Conservation (phyloP, 2,113 vertebrate species). For the Hippopotamus amphibius region DNA sequence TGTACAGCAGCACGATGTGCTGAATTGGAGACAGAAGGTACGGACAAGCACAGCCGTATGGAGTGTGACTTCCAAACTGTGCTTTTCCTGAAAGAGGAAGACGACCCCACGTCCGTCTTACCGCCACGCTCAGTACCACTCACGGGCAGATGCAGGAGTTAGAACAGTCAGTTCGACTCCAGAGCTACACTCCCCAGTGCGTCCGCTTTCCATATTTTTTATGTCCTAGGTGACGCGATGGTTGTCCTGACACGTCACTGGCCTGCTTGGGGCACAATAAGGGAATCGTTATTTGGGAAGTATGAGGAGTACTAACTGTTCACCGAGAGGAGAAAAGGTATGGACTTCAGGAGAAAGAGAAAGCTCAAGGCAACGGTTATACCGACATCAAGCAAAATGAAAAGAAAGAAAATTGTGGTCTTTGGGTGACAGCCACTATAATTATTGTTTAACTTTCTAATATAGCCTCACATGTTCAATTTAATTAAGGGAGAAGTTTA, state of each 20-base stretch:
- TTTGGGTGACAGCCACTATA: not conserved
- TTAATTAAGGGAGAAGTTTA: not conserved
- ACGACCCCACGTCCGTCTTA: conserved; percentile 7
- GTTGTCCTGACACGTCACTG: not conserved
- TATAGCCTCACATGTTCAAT: not conserved
- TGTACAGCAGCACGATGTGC: not conserved
- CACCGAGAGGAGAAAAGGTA: not conserved
- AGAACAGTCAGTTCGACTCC: not conserved
- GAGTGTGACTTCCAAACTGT: conserved; percentile 10
- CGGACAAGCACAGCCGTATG: not conserved
- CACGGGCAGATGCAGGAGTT: fast-evolving
- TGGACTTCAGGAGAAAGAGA: not conserved
- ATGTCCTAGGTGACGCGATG: not conserved
- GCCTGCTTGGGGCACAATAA: not conserved
- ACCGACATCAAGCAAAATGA: not conserved
- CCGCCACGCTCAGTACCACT: fast-evolving
- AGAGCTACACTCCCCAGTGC: not conserved
- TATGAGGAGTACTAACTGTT: not conserved
- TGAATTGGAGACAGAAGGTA: conserved; percentile 48
- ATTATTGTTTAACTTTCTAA: not conserved
- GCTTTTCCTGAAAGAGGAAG: conserved; percentile 36
- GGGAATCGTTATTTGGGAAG: not conserved
- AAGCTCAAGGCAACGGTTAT: not conserved
- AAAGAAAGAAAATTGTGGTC: not conserved
- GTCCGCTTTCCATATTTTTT: not conserved